Base-by-base conservation (phyloP, 2,888 invertebrate species). In the Endotricha flammealis region DNA sequence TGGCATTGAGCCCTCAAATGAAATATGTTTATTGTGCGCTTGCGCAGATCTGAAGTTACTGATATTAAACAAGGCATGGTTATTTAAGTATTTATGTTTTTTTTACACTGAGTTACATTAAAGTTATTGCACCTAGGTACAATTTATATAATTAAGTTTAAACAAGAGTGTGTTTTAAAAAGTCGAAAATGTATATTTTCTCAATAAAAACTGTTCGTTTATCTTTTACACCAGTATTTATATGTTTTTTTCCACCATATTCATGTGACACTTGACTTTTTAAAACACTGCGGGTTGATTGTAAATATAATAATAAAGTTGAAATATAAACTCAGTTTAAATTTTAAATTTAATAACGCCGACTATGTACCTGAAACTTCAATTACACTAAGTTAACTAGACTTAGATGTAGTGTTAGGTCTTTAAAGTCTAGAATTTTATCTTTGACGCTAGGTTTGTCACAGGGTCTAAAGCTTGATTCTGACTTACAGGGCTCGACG, bases 281-380 rank as follows among this genome's bases (percentile, higher is more conserved):
- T 50, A 55, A 55, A 54, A 51, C 51, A 49, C 50, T 48, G 44
- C 39, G 27, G 23, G 58, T 53, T 46, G 48, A 48, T 55, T 79
- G 78, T 82, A 81, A 70, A 78, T 80, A 77, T 61, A 50, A 63
- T 53, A 46, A 56, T 46, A 56, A 53, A 48, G 51, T 43, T 42
- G 41, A 41, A 46, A 36, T 52, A 52, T 49, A 52, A 65, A 70
- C 61, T 73, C 73, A 70, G 65, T 61, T 66, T 57, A 64, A 62
- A 62, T 48, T 46, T 47, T 50, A 53, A 59, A 60, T 53, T 51
- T 50, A 53, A 58, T 53, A 57, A 72, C 77, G 80, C 81, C 73
- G 78, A 82, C 77, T 64, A 80, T 71, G 85, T 85, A 85, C 85
- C 85, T 85, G 85, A 85, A 70, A 65, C 60, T 82, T 83, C 83